These are phyloP conservation scores for Chelonia mydas DNA, from an alignment of 2,797 vertebrate genomes.

Conservation along the genomic window DNA sequence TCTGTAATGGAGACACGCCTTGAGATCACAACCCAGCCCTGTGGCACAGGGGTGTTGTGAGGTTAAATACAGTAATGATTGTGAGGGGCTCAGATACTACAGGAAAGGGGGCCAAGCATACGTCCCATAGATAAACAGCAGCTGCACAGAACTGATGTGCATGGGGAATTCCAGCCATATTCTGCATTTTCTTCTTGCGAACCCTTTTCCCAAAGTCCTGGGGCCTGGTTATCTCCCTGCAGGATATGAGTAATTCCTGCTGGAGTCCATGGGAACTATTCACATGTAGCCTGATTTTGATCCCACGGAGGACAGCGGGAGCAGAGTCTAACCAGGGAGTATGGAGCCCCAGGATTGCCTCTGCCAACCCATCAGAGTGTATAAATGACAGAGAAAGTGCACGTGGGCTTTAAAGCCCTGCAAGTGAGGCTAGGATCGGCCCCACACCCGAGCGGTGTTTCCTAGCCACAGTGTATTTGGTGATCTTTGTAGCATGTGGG, in stretches of 20 bases:
- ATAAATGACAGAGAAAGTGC: background rate
- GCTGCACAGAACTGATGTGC: background rate
- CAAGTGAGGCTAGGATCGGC: background rate
- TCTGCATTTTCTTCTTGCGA: background rate
- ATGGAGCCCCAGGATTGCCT: background rate
- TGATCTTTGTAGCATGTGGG: background rate
- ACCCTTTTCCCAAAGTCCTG: background rate
- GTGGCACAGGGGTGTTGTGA: background rate
- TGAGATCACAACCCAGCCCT: background rate
- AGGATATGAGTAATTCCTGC: background rate
- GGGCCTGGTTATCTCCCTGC: background rate
- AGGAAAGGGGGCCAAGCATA: background rate
- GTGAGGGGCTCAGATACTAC: background rate
- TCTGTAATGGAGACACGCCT: background rate
- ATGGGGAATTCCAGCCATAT: background rate
- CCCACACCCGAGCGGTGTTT: background rate
- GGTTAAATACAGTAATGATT: background rate
- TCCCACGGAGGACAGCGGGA: background rate
- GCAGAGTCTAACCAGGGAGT: background rate
- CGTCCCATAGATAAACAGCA: background rate
- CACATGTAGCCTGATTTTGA: background rate
- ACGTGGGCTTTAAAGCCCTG: background rate
- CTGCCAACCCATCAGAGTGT: background rate
- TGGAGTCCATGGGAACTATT: background rate
- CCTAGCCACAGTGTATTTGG: background rate